A percentile compares a stretch with the other conserved stretches of the same genome.
Conservation (phyloP, 2,797 vertebrate genomes). For the Sebastes umbrosus region DNA sequence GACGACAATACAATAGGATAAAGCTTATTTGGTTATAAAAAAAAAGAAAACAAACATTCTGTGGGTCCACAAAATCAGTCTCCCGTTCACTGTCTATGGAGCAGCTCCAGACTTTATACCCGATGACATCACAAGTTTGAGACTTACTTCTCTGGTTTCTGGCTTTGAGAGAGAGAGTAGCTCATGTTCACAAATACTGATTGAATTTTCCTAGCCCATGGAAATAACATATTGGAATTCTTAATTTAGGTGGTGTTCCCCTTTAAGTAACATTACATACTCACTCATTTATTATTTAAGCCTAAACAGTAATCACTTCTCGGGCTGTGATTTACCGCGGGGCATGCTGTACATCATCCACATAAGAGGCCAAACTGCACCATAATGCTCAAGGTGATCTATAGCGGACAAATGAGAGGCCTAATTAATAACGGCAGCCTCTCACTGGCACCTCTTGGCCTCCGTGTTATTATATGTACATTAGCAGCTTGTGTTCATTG, state of each 20-base stretch:
- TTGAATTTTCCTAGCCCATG: neutral
- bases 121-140: too few relatives aligned
- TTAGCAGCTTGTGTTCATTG: slow-evolving; percentile 70
- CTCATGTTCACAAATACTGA: neutral
- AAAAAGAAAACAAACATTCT: too few relatives aligned
- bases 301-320: slow-evolving; percentile 46
- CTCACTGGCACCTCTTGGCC: slow-evolving; percentile 58
- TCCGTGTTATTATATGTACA: slow-evolving; percentile 70
- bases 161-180: too few relatives aligned
- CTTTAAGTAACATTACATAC: slow-evolving; percentile 4
- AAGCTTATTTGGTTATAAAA: too few relatives aligned
- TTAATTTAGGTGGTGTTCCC: neutral
- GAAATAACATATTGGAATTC: neutral
- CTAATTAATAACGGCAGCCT: slow-evolving; percentile 70
- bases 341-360: slow-evolving; percentile 39
- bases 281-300: slow-evolving; percentile 46
- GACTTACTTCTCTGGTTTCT: too few relatives aligned
- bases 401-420: slow-evolving; percentile 60
- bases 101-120: too few relatives aligned
- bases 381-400: slow-evolving; percentile 71
- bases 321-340: slow-evolving; percentile 31
- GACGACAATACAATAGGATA: too few relatives aligned
- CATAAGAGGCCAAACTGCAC: slow-evolving; percentile 34
- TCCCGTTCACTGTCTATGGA: too few relatives aligned
- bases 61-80: too few relatives aligned